phyloP scores from a whole-genome alignment of 2,888 invertebrate species.

The Brachynemurus nebulosus region DNA sequence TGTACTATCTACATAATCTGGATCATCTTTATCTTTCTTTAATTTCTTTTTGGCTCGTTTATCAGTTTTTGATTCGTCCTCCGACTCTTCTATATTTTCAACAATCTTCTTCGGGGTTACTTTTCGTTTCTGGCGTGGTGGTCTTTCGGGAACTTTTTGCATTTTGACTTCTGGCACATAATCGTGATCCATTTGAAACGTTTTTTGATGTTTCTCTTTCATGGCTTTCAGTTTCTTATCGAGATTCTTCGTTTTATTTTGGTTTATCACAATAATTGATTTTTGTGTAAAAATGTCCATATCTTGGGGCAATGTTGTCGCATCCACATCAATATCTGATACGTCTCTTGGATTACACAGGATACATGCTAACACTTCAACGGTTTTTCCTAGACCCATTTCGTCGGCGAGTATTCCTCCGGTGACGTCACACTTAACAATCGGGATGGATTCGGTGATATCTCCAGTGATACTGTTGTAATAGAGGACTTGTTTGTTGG shows the following conservation, averaged over 20 bases:
- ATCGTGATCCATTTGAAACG: not conserved
- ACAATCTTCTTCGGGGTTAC: not conserved
- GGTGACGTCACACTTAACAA: conserved; percentile 29
- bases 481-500: conserved; percentile 20
- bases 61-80: not conserved
- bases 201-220: not conserved
- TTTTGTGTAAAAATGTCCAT: not conserved
- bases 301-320: not conserved
- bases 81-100: not conserved
- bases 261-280: not conserved
- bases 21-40: conserved; percentile 12
- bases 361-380: conserved; percentile 55
- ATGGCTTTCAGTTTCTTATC: not conserved
- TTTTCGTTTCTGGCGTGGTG: too few relatives aligned
- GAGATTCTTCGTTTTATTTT: not conserved
- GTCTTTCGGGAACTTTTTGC: not conserved
- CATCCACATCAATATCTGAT: conserved; percentile 9
- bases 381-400: conserved; percentile 72
- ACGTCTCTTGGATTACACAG: conserved; percentile 35
- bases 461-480: conserved; percentile 34
- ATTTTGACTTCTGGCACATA: not conserved
- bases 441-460: conserved; percentile 28
- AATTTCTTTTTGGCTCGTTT: conserved; percentile 8
- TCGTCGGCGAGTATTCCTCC: conserved; percentile 69
- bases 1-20: too few relatives aligned